These are phyloP conservation scores for Stenchaetothrips biformis DNA, from an alignment of 2,888 invertebrate genomes.

Conservation along the genomic window DNA sequence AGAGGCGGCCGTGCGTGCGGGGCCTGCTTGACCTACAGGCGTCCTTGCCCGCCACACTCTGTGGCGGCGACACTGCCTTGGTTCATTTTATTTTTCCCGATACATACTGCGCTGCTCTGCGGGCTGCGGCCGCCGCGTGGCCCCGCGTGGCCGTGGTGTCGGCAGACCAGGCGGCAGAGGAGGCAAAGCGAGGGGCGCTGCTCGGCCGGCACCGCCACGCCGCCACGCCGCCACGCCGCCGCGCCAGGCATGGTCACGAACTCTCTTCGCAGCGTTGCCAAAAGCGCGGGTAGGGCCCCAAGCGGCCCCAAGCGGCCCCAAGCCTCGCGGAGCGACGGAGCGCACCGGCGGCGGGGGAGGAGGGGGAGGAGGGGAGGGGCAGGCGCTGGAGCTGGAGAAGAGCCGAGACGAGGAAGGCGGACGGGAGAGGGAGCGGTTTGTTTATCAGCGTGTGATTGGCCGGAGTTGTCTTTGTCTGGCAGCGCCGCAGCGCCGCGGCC, in stretches of 20 bases:
- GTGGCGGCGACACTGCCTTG: too few relatives aligned
- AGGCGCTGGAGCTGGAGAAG: background rate
- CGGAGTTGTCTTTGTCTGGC: background rate
- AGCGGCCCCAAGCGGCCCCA: background rate
- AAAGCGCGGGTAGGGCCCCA: background rate
- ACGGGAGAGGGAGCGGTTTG: background rate
- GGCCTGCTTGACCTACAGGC: too few relatives aligned
- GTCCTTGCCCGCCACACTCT: too few relatives aligned
- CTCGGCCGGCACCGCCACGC: too few relatives aligned
- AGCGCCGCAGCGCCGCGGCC: background rate
- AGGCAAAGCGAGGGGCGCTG: too few relatives aligned
- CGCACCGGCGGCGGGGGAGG: background rate
- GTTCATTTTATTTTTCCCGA: too few relatives aligned
- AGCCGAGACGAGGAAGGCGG: background rate
- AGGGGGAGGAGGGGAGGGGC: background rate
- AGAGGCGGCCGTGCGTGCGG: too few relatives aligned
- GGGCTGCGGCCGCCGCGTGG: too few relatives aligned
- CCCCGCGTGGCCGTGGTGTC: too few relatives aligned
- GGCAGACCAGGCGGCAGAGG: too few relatives aligned
- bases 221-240: too few relatives aligned
- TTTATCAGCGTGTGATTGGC: conserved; percentile 21
- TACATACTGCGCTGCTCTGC: too few relatives aligned
- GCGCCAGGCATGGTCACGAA: conserved; percentile 7
- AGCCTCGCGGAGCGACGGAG: background rate
- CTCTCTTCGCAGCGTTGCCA: conserved; percentile 16